These are phyloP conservation scores for Trichogramma evanescens DNA, from an alignment of 2,888 invertebrate species.

Conservation along the genomic window DNA sequence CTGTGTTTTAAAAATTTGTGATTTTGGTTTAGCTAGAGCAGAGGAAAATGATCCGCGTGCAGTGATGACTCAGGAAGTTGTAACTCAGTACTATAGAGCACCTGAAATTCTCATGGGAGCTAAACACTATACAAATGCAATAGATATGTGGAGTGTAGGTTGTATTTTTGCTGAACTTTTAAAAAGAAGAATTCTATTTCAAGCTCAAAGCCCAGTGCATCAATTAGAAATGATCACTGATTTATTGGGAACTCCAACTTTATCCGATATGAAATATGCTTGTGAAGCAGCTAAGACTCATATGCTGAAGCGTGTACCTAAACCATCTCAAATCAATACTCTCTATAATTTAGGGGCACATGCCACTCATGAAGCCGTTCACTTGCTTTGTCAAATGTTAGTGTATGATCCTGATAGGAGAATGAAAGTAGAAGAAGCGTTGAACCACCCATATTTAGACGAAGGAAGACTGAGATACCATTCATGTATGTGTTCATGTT, in stretches of 20 bases:
- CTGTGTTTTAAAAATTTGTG: constrained; percentile 99
- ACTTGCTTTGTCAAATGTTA: constrained; percentile 93
- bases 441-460: constrained; percentile 95
- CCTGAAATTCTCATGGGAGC: constrained; percentile 99
- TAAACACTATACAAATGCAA: constrained; percentile 90
- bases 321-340: constrained; percentile 80
- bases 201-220: constrained; percentile 95
- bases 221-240: constrained; percentile 97
- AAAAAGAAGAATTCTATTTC: constrained; percentile 91
- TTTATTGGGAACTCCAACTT: constrained; percentile 88
- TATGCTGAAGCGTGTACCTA: constrained; percentile 80
- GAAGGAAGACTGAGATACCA: constrained; percentile 98
- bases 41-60: constrained; percentile 90
- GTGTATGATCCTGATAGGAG: constrained; percentile 96
- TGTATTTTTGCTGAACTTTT: constrained; percentile 98
- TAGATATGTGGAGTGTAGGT: constrained; percentile 99
- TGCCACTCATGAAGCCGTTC: constrained; percentile 96
- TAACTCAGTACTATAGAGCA: constrained; percentile 98
- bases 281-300: constrained; percentile 92
- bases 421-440: constrained; percentile 88
- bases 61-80: constrained; percentile 99
- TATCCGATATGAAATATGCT: constrained; percentile 94
- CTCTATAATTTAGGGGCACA: constrained; percentile 88
- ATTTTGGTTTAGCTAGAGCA: constrained; percentile 96
- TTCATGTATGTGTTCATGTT: constrained; percentile 99